A percentile compares a stretch with the other conserved stretches of the same genome.
These are phyloP conservation scores for Polyergus mexicanus DNA, from an alignment of 1,140 invertebrate genomes.

Conservation along the genomic window DNA sequence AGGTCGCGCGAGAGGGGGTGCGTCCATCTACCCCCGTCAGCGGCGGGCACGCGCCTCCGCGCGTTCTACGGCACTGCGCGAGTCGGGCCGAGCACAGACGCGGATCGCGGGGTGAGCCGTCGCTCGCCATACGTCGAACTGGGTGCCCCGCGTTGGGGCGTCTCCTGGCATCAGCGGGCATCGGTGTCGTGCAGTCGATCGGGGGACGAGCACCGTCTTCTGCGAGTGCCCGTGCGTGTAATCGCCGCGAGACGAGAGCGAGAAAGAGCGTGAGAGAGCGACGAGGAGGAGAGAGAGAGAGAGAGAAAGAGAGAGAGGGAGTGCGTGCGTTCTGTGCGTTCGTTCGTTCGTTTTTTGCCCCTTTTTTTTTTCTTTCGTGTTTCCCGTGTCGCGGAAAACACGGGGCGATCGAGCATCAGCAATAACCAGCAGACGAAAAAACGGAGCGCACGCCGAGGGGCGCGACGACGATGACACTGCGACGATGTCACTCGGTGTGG, in stretches of 20 bases:
- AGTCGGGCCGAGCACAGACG: constrained; percentile 80
- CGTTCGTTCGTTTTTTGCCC: constrained; percentile 14
- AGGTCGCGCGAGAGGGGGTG: constrained; percentile 30
- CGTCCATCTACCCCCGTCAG: constrained; percentile 31
- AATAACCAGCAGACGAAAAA: constrained; percentile 27
- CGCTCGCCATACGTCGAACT: constrained; percentile 83
- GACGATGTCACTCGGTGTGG: constrained; percentile 72
- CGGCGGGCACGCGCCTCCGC: not conserved
- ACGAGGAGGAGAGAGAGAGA: not conserved
- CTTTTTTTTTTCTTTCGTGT: constrained; percentile 29
- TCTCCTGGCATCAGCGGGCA: constrained; percentile 81
- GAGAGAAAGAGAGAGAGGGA: constrained; percentile 21
- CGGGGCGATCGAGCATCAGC: constrained; percentile 27
- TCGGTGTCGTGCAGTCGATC: constrained; percentile 77
- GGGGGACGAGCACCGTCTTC: constrained; percentile 79
- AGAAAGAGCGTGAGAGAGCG: constrained; percentile 6
- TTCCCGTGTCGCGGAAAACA: constrained; percentile 42
- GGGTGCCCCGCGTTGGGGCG: constrained; percentile 83
- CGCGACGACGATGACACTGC: constrained; percentile 73
- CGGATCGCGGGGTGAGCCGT: constrained; percentile 79
- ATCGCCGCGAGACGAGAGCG: constrained; percentile 31
- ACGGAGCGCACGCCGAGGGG: constrained; percentile 52
- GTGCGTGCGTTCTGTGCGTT: constrained; percentile 55
- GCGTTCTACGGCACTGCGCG: constrained; percentile 82
- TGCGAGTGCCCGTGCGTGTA: constrained; percentile 58